A percentile compares a stretch with the other conserved stretches of the same genome.
Conservation (phyloP, 2,113 vertebrate species). For the Platysternon megacephalum region DNA sequence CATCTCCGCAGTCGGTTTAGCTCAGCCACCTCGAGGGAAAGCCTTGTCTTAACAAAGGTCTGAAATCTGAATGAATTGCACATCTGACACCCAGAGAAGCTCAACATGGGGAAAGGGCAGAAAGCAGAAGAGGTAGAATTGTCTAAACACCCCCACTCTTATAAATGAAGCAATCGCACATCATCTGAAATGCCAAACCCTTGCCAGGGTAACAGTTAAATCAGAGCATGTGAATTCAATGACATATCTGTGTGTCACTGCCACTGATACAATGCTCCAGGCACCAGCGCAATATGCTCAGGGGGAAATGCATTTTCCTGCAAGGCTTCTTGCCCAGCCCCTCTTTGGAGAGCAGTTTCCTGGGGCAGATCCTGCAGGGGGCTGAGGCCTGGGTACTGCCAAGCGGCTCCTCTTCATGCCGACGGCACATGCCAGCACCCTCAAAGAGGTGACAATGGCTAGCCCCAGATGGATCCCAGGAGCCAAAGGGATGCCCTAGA, state of each 20-base stretch:
- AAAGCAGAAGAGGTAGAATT: slow-evolving; percentile 58
- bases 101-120: not conserved
- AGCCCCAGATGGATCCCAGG: no score
- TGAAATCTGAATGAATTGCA: slow-evolving; percentile 16
- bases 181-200: slow-evolving; percentile 67
- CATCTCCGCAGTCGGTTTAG: accelerated
- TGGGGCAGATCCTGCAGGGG: not conserved
- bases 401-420: not conserved
- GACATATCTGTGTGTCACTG: not conserved
- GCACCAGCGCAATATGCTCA: not conserved
- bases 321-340: no score
- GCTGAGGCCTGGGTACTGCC: not conserved
- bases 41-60: accelerated
- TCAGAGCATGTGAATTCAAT: slow-evolving; percentile 63
- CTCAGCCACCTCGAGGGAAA: not conserved
- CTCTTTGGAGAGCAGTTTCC: not conserved
- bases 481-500: not conserved
- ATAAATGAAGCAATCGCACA: slow-evolving; percentile 70
- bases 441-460: no score
- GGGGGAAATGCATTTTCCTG: not conserved
- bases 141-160: slow-evolving; percentile 67
- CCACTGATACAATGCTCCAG: not conserved
- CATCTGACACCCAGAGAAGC: slow-evolving; percentile 25
- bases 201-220: slow-evolving; percentile 71
- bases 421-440: no score